Percentiles rank a stretch among this genome's conserved stretches.
Conservation (phyloP, 2,797 vertebrate species). For the Poecilia gillii region DNA sequence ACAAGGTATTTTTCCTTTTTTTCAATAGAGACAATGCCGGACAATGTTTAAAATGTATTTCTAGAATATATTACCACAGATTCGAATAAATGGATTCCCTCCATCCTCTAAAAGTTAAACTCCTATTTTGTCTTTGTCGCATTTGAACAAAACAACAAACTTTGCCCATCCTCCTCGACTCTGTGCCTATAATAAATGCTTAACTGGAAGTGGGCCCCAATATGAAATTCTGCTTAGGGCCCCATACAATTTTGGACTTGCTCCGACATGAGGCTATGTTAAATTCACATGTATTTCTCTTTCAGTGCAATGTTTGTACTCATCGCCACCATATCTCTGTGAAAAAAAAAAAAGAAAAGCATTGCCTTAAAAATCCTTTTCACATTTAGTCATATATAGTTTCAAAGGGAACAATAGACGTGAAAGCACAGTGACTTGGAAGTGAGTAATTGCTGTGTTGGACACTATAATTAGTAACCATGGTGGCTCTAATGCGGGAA, state of each 20-base stretch:
- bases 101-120: neutral
- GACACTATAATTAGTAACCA: constrained; percentile 55
- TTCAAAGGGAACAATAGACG: constrained; percentile 19
- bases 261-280: neutral
- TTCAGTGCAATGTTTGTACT: neutral
- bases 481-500: constrained; percentile 32
- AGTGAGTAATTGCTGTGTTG: constrained; percentile 24
- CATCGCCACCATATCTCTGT: neutral
- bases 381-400: constrained; percentile 14
- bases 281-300: neutral
- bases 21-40: neutral
- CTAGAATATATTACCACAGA: neutral
- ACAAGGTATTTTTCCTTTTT: neutral
- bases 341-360: constrained; percentile 17
- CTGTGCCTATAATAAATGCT: neutral
- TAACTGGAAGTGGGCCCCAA: neutral
- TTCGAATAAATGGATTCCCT: neutral
- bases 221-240: neutral
- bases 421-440: constrained; percentile 15
- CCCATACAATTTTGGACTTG: neutral
- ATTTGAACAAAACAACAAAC: neutral
- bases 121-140: neutral
- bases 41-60: neutral
- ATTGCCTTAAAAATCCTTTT: constrained; percentile 3
- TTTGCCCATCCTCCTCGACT: neutral